phyloP scores from a whole-genome alignment of 2,113 vertebrate genomes.

The Psittacara wagleri region DNA sequence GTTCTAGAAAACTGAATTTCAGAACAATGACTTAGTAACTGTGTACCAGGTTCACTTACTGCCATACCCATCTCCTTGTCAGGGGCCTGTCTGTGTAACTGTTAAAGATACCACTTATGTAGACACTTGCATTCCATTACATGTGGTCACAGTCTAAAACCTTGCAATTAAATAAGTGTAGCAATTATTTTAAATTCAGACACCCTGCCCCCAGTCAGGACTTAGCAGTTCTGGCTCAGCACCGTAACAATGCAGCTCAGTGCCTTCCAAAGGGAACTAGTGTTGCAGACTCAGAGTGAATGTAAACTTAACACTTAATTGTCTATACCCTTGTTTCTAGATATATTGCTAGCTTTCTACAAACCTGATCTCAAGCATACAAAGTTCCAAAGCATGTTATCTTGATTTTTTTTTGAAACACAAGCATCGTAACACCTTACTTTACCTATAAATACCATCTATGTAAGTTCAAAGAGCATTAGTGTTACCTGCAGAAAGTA shows the following conservation, averaged over 20 bases:
- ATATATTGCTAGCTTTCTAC: not conserved
- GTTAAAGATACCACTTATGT: not conserved
- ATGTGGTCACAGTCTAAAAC: not conserved
- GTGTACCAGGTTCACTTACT: not conserved
- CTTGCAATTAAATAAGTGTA: not conserved
- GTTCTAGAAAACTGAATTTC: not conserved
- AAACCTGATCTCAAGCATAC: not conserved
- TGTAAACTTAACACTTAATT: not conserved
- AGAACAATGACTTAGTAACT: not conserved
- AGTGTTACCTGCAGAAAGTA: constrained; percentile 77
- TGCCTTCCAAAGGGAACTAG: not conserved
- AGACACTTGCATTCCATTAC: not conserved
- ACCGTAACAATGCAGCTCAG: not conserved
- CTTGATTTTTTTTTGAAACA: not conserved
- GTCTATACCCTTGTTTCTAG: not conserved
- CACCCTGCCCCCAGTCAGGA: not conserved
- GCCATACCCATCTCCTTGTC: not conserved
- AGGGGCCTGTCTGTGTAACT: not conserved
- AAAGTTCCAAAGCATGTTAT: not conserved
- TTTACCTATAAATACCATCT: not conserved
- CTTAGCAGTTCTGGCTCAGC: not conserved
- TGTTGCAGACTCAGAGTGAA: not conserved
- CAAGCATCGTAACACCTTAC: not conserved
- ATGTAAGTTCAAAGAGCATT: not conserved
- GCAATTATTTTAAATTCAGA: not conserved